A percentile compares a stretch with the other conserved stretches of the same genome.
phyloP scores from a whole-genome alignment of 2,797 vertebrate species.

The Premnoplex brunnescens region DNA sequence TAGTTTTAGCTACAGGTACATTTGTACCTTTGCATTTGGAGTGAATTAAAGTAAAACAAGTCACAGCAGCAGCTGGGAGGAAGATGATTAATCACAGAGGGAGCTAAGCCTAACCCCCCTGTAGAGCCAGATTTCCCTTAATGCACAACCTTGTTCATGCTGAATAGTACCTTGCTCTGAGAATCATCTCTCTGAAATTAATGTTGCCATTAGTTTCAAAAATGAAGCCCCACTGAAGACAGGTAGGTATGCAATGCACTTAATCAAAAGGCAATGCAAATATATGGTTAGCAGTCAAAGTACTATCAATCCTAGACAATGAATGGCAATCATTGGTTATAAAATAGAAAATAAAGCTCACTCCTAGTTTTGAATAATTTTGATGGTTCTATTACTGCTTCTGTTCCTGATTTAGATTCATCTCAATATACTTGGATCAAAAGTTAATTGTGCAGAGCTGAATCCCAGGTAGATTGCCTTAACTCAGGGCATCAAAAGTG shows the following conservation, averaged over 20 bases:
- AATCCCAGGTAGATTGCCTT: neutral
- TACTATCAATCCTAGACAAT: neutral
- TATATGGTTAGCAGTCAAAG: neutral
- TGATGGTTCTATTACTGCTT: neutral
- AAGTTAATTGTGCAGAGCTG: neutral
- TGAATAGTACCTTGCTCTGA: conserved; percentile 2
- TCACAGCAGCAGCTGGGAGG: conserved; percentile 8
- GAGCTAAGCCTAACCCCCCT: neutral
- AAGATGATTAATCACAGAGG: conserved; percentile 51
- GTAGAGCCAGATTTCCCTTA: conserved; percentile 21
- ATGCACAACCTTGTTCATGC: conserved; percentile 5
- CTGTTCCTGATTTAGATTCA: neutral
- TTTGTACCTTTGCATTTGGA: conserved; percentile 35
- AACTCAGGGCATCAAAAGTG: neutral
- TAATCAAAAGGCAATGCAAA: conserved; percentile 1
- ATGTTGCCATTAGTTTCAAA: conserved; percentile 6
- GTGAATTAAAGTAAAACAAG: neutral
- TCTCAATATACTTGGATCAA: neutral
- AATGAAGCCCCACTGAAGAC: conserved; percentile 1
- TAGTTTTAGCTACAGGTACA: neutral
- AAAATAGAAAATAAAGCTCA: neutral
- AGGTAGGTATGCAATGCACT: neutral
- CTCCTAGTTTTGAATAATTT: neutral
- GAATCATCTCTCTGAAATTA: conserved; percentile 30
- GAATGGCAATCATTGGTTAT: neutral